Evolutionary conservation across 30 jellyfish, hydroid and myxozoan species (phyloP).

Genomic region (Nemopilema nomurai): DNA sequence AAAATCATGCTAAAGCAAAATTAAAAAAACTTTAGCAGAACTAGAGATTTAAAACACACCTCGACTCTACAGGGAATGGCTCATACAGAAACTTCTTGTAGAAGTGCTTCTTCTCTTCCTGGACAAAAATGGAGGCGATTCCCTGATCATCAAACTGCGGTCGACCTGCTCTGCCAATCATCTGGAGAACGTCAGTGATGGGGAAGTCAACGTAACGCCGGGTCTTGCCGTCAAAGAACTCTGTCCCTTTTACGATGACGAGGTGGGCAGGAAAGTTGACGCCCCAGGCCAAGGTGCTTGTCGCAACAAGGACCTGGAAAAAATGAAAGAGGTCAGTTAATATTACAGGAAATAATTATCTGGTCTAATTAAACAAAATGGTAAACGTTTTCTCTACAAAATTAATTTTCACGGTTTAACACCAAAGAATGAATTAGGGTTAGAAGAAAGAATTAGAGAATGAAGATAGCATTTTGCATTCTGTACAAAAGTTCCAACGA

Average conservation of each 20-base stretch:
- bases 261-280: conserved; percentile 99
- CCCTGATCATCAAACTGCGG: conserved; percentile 99
- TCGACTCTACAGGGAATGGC: conserved; percentile 99
- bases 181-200: conserved; percentile 96
- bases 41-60: conserved; percentile 35
- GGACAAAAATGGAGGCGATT: conserved; percentile 96
- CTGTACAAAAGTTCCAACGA: too few relatives aligned
- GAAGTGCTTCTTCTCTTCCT: conserved; percentile 96
- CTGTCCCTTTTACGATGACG: conserved; percentile 97
- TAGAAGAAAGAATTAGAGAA: too few relatives aligned
- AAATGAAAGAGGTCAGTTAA: background rate
- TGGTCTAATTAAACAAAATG: too few relatives aligned
- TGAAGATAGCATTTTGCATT: too few relatives aligned
- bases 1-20: too few relatives aligned
- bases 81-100: conserved; percentile 96
- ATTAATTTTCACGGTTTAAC: too few relatives aligned
- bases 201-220: conserved; percentile 98
- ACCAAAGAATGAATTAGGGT: too few relatives aligned
- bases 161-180: conserved; percentile 99
- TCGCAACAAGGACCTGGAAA: conserved; percentile 90
- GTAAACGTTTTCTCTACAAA: too few relatives aligned
- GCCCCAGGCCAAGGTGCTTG: conserved; percentile 99
- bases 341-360: background rate
- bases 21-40: background rate
- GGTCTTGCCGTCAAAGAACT: conserved; percentile 92